phyloP scores from a whole-genome alignment of 2,797 vertebrate genomes.

The Poeciliopsis paucimaculata region DNA sequence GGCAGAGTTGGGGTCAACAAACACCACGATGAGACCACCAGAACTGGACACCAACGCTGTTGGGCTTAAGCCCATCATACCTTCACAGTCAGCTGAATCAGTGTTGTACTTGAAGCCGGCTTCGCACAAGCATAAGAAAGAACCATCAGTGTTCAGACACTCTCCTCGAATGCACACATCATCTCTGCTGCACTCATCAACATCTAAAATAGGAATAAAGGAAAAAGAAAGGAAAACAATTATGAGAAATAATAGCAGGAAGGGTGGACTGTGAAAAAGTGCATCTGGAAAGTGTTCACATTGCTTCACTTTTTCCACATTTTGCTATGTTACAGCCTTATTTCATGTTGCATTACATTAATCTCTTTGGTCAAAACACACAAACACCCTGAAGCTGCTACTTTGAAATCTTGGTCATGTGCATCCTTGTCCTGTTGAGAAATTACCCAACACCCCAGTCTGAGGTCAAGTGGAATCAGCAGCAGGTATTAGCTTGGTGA shows the following conservation, averaged over 20 bases:
- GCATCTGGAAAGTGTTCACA: neutral
- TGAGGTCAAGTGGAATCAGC: no score
- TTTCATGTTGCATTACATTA: neutral
- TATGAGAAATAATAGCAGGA: slow-evolving; percentile 12
- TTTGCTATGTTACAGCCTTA: neutral
- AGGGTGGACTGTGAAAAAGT: slow-evolving; percentile 19
- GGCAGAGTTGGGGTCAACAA: slow-evolving; percentile 27
- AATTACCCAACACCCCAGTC: no score
- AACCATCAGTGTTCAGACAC: slow-evolving; percentile 76
- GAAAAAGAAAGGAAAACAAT: neutral
- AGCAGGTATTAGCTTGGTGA: no score
- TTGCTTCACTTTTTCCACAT: neutral
- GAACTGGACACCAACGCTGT: slow-evolving; percentile 23
- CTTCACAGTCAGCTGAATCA: slow-evolving; percentile 75
- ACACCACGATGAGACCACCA: slow-evolving; percentile 13
- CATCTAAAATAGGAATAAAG: slow-evolving; percentile 50
- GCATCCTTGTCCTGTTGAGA: no score
- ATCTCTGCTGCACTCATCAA: slow-evolving; percentile 77
- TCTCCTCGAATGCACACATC: slow-evolving; percentile 67
- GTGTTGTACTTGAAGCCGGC: slow-evolving; percentile 75
- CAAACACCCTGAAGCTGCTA: neutral
- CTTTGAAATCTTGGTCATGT: no score
- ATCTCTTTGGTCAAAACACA: neutral
- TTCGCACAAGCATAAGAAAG: slow-evolving; percentile 79
- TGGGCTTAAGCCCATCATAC: slow-evolving; percentile 46